These are phyloP conservation scores for Sebastes kiyomatsui DNA, from an alignment of 2,797 vertebrate genomes.

Conservation along the genomic window DNA sequence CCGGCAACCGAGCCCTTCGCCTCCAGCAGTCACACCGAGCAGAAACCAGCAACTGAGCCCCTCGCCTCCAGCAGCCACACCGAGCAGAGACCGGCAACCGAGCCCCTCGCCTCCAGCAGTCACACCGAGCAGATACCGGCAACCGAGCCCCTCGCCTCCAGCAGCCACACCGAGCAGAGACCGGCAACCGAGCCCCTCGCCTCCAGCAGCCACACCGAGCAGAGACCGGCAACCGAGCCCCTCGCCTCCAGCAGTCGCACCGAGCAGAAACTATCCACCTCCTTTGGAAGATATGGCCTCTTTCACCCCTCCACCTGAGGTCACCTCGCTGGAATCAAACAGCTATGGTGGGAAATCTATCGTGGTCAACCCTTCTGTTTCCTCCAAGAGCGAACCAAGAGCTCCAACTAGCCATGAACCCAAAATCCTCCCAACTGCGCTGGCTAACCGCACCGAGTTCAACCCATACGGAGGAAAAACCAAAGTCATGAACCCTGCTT, in stretches of 20 bases:
- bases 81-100: no score
- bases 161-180: no score
- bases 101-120: no score
- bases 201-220: no score
- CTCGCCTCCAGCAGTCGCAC: not conserved
- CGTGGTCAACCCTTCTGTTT: conserved; percentile 49
- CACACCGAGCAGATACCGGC: rapidly evolving
- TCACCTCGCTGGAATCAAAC: conserved; percentile 71
- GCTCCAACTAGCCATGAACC: conserved; percentile 35
- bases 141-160: no score
- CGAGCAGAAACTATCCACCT: conserved; percentile 24
- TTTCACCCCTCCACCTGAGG: conserved; percentile 38
- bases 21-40: no score
- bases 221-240: conserved; percentile 9
- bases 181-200: no score
- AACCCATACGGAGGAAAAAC: conserved; percentile 73
- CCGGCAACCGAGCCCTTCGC: no score
- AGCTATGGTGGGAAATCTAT: conserved; percentile 81
- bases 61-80: no score
- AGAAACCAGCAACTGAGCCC: no score
- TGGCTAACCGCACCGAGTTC: conserved; percentile 52
- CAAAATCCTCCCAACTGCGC: conserved; percentile 1
- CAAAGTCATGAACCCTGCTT: conserved; percentile 61
- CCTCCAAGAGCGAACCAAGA: conserved; percentile 33
- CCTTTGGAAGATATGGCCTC: conserved; percentile 18